phyloP scores from a whole-genome alignment of 2,888 invertebrate genomes.

The Pocota personata region DNA sequence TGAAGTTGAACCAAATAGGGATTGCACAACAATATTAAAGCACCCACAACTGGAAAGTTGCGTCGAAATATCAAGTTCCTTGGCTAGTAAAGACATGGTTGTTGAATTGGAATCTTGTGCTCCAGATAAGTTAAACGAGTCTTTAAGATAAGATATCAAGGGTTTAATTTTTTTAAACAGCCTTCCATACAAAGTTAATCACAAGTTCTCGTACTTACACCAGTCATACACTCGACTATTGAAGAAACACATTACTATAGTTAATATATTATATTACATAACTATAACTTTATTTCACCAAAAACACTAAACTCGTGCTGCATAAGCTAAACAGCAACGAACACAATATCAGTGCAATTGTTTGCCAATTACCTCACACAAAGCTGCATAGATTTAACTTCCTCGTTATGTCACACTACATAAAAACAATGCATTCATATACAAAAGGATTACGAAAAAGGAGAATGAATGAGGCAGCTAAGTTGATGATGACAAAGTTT shows the following conservation, averaged over 20 bases:
- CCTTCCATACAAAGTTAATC: neutral
- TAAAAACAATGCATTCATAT: neutral
- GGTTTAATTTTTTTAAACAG: neutral
- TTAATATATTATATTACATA: neutral
- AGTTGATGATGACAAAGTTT: conserved; percentile 12
- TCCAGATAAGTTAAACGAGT: no score
- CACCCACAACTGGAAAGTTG: no score
- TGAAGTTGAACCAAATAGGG: no score
- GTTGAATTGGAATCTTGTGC: no score
- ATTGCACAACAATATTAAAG: no score
- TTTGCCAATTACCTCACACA: conserved; percentile 27
- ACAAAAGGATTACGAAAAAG: neutral
- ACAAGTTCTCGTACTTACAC: conserved; percentile 39
- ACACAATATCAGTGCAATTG: conserved; percentile 30
- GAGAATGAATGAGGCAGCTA: neutral
- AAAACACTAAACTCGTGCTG: neutral
- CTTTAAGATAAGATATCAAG: no score
- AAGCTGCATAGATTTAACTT: conserved; percentile 7
- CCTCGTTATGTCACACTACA: conserved; percentile 11
- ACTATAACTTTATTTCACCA: neutral
- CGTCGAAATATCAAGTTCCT: no score
- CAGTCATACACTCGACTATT: conserved; percentile 33
- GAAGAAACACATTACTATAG: conserved; percentile 14
- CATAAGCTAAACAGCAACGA: neutral
- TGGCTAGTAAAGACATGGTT: no score